Base-by-base conservation (phyloP, 2,113 vertebrate genomes). In the Otus sunia region DNA sequence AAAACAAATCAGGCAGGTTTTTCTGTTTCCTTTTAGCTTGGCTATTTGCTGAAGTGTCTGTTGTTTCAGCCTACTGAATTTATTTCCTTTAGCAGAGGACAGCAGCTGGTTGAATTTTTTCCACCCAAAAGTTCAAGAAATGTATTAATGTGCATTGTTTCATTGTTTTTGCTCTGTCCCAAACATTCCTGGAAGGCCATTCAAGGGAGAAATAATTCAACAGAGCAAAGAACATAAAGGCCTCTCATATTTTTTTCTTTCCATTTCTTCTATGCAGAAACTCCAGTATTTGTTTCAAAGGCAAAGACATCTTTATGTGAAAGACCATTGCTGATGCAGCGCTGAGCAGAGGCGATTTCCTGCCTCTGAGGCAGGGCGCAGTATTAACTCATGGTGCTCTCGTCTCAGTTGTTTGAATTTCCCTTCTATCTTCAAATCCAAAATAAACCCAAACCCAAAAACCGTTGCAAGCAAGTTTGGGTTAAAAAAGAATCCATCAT, bases 281-380 rank as follows among this genome's bases (percentile, higher is more conserved):
- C 19, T 63, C 43, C 64, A 75, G 41, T 55, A 82, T 60, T 76
- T 91, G 34, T 94, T 91, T 87, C 12, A 4, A 59, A 80, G 80
- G 86, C 80, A 94, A 86, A 88, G 79, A 37, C 68, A 30, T 94
- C 76, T 94, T 96, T 89, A 79, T 76, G 87, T 72, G 81, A 84
- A 87, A 67, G 56, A 60, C 45, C 64, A 41, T 25, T 69, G 76
- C 84, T 75, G 88, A 92, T 60, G 64, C 55, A 83, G 71, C 4
- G 0, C 53, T 63, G 79, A 66, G 47, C 55, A 74, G 41, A 26
- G 45, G 58, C 22, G 62, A 41, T 85, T 81, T 86, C 55, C 66
- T 85, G 64, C 84, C 76, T 75, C n/a, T 34, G 56, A 81, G 55
- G 52, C 72, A 74, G 29, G 37, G 30, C 10, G 1, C 4, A 1